Conservation (phyloP, 2,797 vertebrate species). For the Lateolabrax maculatus region DNA sequence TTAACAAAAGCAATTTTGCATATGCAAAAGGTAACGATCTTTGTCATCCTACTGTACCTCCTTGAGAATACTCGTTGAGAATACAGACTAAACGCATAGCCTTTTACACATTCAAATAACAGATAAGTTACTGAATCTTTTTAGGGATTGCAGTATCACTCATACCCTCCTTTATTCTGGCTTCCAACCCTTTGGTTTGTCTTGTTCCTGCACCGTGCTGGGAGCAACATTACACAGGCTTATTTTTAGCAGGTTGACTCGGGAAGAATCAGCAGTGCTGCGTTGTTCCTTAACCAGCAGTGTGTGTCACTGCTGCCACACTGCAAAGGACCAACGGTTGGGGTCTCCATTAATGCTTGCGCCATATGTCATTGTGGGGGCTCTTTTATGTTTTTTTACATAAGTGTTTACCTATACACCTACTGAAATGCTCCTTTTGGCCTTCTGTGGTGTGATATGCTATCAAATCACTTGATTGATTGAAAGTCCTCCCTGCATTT, state of each 20-base stretch:
- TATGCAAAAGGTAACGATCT: too few species aligned
- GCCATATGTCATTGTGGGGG: not conserved
- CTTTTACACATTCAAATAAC: not conserved
- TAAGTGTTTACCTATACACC: not conserved
- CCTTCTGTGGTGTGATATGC: not conserved
- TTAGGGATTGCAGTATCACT: slow-evolving; percentile 31
- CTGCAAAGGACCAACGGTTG: slow-evolving; percentile 54
- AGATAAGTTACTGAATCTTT: slow-evolving; percentile 21
- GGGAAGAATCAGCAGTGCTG: slow-evolving; percentile 54
- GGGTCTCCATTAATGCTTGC: slow-evolving; percentile 23
- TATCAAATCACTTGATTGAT: slow-evolving; percentile 1
- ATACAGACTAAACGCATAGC: not conserved
- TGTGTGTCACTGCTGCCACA: slow-evolving; percentile 46
- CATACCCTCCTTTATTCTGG: slow-evolving; percentile 49
- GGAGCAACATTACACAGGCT: slow-evolving; percentile 65
- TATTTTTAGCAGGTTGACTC: slow-evolving; percentile 83
- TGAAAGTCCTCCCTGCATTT: not conserved
- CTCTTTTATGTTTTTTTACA: not conserved
- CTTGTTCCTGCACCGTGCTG: slow-evolving; percentile 56
- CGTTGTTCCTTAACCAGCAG: slow-evolving; percentile 50
- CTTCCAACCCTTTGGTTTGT: slow-evolving; percentile 62
- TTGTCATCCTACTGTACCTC: not conserved
- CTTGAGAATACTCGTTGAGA: not conserved
- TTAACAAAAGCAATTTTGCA: not conserved
- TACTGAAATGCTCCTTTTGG: not conserved